Conservation (phyloP, 1,140 invertebrate genomes). For the Bombus breviceps region DNA sequence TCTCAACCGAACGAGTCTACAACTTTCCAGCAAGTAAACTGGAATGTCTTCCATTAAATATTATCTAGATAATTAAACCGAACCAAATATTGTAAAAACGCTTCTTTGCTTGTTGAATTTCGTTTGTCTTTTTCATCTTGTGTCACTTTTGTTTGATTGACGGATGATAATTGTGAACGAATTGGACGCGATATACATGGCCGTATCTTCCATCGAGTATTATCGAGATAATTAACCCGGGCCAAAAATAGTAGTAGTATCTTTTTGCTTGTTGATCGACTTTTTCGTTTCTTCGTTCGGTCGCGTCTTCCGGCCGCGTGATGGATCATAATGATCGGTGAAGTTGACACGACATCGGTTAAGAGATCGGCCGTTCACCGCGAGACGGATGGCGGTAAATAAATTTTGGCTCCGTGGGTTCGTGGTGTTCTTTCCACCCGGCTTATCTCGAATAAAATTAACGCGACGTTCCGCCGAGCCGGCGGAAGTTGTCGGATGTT, state of each 20-base stretch:
- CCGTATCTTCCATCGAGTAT: neutral
- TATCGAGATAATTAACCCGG: too few species aligned
- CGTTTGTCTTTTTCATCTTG: too few species aligned
- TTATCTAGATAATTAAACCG: neutral
- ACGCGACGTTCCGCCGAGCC: slow-evolving; percentile 22
- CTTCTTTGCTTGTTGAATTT: neutral
- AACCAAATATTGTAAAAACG: neutral
- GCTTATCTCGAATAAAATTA: slow-evolving; percentile 47
- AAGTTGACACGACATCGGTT: slow-evolving; percentile 38
- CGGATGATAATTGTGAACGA: slow-evolving; percentile 41
- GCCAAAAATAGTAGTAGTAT: too few species aligned
- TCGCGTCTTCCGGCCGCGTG: neutral
- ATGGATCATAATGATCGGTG: slow-evolving; percentile 51
- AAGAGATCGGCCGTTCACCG: slow-evolving; percentile 4
- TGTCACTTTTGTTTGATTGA: neutral
- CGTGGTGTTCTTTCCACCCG: slow-evolving; percentile 11
- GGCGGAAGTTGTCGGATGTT: slow-evolving; percentile 46
- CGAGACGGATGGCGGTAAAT: slow-evolving; percentile 34
- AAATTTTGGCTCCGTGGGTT: slow-evolving; percentile 16
- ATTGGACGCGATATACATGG: slow-evolving; percentile 26
- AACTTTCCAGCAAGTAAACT: too few species aligned
- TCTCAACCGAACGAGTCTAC: neutral
- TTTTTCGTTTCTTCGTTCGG: neutral
- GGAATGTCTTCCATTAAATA: neutral
- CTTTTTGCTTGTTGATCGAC: too few species aligned